These are phyloP conservation scores for Phyllopteryx taeniolatus DNA, from an alignment of 2,113 vertebrate genomes.

Conservation along the genomic window DNA sequence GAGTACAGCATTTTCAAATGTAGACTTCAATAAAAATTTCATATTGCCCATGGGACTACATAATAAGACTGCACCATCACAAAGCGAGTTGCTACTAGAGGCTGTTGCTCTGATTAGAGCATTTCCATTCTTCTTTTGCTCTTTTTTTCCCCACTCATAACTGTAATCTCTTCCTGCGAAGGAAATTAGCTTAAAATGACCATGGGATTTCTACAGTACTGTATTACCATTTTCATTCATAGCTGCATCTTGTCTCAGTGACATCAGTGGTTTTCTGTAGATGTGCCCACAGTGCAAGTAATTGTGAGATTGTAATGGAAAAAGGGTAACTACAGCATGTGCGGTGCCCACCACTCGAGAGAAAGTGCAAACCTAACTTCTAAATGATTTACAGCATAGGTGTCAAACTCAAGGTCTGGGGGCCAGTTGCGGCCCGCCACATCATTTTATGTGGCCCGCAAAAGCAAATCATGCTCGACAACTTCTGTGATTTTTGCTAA, in stretches of 20 bases:
- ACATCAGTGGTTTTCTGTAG: slow-evolving; percentile 7
- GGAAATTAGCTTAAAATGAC: slow-evolving; percentile 3
- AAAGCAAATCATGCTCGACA: too few species aligned
- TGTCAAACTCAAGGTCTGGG: too few species aligned
- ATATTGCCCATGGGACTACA: slow-evolving; percentile 16
- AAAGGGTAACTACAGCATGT: slow-evolving; percentile 9
- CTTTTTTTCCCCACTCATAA: neutral
- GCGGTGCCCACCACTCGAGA: too few species aligned
- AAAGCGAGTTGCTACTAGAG: slow-evolving; percentile 19
- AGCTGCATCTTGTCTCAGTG: neutral
- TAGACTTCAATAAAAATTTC: slow-evolving; percentile 10
- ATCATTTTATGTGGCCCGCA: too few species aligned
- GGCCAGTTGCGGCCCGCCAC: too few species aligned
- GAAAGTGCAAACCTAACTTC: too few species aligned
- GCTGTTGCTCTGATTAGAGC: slow-evolving; percentile 24
- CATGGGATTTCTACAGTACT: neutral
- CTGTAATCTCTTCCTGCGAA: neutral
- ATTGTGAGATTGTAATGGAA: neutral
- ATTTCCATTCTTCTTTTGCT: slow-evolving; percentile 12
- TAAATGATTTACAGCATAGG: too few species aligned
- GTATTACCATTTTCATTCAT: neutral
- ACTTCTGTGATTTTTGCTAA: too few species aligned
- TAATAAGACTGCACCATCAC: slow-evolving; percentile 17
- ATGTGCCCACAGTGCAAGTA: neutral
- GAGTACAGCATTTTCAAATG: slow-evolving; percentile 6